Conservation (phyloP, 2,888 invertebrate species). For the Acheta domesticus region DNA sequence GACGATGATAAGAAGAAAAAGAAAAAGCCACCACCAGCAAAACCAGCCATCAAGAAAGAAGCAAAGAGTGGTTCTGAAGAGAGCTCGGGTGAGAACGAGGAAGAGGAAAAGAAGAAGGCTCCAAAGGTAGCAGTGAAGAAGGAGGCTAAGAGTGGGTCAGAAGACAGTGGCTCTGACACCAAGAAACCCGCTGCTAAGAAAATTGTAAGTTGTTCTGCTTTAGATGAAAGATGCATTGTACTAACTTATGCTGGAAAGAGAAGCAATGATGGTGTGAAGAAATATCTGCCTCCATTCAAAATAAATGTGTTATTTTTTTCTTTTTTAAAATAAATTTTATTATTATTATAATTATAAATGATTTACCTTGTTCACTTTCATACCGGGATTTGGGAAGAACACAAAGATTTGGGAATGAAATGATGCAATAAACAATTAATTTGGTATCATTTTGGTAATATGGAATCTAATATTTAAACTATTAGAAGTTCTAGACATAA, state of each 20-base stretch:
- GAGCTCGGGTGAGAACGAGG: constrained; percentile 27
- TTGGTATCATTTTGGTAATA: too few relatives aligned
- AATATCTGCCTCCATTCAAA: constrained; percentile 31
- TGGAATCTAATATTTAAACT: too few relatives aligned
- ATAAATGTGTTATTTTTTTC: not conserved
- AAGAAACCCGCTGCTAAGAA: constrained; percentile 30
- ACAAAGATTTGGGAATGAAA: too few relatives aligned
- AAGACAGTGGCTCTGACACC: constrained; percentile 26
- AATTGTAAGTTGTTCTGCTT: constrained; percentile 31
- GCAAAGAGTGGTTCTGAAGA: constrained; percentile 26
- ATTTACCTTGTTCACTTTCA: too few relatives aligned
- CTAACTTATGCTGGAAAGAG: constrained; percentile 29
- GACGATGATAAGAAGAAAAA: constrained; percentile 54
- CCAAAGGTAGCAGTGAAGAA: constrained; percentile 24
- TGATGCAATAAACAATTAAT: too few relatives aligned
- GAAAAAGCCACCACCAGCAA: constrained; percentile 37
- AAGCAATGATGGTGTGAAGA: constrained; percentile 43
- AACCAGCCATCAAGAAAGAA: constrained; percentile 21
- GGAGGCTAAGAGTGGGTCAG: constrained; percentile 24
- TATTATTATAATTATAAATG: too few relatives aligned
- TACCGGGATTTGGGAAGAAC: too few relatives aligned
- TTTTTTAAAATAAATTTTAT: too few relatives aligned
- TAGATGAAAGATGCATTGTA: constrained; percentile 30
- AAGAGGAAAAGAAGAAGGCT: constrained; percentile 30
- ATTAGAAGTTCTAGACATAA: too few relatives aligned